Evolutionary conservation across 2,888 invertebrate genomes (phyloP).

Genomic region (Athripsodes cinereus): DNA sequence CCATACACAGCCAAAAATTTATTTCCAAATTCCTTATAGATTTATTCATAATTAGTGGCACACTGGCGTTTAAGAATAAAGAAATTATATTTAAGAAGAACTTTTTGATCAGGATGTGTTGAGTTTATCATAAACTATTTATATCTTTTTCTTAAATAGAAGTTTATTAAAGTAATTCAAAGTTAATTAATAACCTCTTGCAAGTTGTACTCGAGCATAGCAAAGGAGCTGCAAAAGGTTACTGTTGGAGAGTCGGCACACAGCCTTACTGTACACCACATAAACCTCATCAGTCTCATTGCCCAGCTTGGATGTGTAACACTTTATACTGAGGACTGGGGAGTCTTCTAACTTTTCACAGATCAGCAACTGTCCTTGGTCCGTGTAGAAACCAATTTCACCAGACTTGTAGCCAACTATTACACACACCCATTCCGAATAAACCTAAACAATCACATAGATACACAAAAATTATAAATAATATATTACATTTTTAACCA

Average conservation of each 20-base stretch:
- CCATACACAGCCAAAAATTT: too few relatives aligned
- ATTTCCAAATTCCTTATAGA: too few relatives aligned
- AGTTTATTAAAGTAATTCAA: too few relatives aligned
- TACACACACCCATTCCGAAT: slow-evolving; percentile 91
- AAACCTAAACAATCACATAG: slow-evolving; percentile 50
- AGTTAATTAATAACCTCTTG: slow-evolving; percentile 74
- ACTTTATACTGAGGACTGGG: slow-evolving; percentile 71
- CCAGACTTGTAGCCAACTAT: slow-evolving; percentile 83
- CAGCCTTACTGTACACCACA: slow-evolving; percentile 63
- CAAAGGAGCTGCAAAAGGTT: slow-evolving; percentile 74
- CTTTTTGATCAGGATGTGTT: too few relatives aligned
- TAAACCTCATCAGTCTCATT: slow-evolving; percentile 63
- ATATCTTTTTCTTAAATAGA: too few relatives aligned
- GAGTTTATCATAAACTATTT: too few relatives aligned
- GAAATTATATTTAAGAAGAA: too few relatives aligned
- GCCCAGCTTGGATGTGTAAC: slow-evolving; percentile 57
- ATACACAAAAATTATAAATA: too few relatives aligned
- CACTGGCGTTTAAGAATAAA: too few relatives aligned
- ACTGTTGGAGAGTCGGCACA: slow-evolving; percentile 70
- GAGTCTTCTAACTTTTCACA: slow-evolving; percentile 82
- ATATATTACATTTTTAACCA: too few relatives aligned
- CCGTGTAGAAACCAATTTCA: slow-evolving; percentile 80
- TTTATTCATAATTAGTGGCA: too few relatives aligned
- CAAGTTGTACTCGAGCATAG: slow-evolving; percentile 71
- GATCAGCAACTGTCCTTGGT: slow-evolving; percentile 74